Evolutionary conservation across 2,797 vertebrate genomes (phyloP).

Genomic region (Artibeus jamaicensis): DNA sequence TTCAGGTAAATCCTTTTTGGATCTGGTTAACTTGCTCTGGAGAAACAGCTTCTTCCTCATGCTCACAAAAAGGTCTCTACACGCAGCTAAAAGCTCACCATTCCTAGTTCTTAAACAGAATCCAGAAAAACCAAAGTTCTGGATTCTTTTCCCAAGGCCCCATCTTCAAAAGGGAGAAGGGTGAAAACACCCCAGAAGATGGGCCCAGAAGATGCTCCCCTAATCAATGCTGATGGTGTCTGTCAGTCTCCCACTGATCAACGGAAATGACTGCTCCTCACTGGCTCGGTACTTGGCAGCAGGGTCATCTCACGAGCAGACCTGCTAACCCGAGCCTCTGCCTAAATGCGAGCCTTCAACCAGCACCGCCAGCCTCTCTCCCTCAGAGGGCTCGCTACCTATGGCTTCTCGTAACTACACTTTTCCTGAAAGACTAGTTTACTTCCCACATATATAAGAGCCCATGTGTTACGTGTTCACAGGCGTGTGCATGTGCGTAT

Average conservation of each 20-base stretch:
- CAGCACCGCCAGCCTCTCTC: not conserved
- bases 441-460: not conserved
- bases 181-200: not conserved
- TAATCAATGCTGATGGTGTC: not conserved
- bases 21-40: not conserved
- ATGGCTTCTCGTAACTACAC: not conserved
- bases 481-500: not conserved
- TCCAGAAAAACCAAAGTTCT: constrained; percentile 1
- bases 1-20: not conserved
- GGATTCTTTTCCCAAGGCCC: not conserved
- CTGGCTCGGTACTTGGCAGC: not conserved
- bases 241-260: not conserved
- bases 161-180: not conserved
- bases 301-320: not conserved
- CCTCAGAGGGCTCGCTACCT: not conserved
- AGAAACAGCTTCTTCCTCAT: not conserved
- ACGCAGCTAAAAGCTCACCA: not conserved
- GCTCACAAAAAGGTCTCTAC: not conserved
- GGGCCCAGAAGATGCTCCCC: not conserved
- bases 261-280: not conserved
- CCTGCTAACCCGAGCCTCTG: not conserved
- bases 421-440: not conserved
- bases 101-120: not conserved
- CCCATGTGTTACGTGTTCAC: not conserved
- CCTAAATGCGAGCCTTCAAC: not conserved